Conservation (phyloP, 2,113 vertebrate species). For the Ariopsis seemanni region DNA sequence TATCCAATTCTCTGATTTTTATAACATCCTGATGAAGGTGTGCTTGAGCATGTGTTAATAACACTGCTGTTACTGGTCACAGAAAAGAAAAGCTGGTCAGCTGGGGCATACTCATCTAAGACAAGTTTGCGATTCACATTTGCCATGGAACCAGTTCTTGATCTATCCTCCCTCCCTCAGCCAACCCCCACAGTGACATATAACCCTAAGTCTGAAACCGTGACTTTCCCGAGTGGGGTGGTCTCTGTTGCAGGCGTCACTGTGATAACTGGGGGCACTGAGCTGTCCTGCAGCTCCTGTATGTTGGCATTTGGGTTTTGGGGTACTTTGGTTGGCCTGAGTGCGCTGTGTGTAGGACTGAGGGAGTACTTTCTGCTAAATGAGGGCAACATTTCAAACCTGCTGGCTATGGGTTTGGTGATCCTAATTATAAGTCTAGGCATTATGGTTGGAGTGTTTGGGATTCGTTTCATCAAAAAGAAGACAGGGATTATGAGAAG, state of each 20-base stretch:
- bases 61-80: background rate
- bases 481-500: slow-evolving; percentile 47
- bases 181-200: slow-evolving; percentile 61
- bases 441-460: slow-evolving; percentile 53
- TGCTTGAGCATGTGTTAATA: background rate
- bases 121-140: slow-evolving; percentile 17
- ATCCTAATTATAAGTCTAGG: slow-evolving; percentile 20
- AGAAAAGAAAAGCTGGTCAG: background rate
- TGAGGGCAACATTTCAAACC: slow-evolving; percentile 51
- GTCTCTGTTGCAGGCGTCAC: slow-evolving; percentile 73
- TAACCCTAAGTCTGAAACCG: slow-evolving; percentile 63
- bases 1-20: background rate
- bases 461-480: slow-evolving; percentile 58
- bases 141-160: slow-evolving; percentile 60
- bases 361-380: slow-evolving; percentile 62
- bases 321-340: slow-evolving; percentile 71
- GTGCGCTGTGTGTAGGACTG: slow-evolving; percentile 68
- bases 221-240: slow-evolving; percentile 66
- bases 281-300: slow-evolving; percentile 74
- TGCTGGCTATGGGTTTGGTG: slow-evolving; percentile 68
- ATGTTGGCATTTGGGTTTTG: slow-evolving; percentile 73
- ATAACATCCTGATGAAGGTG: background rate
- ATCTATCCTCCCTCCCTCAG: slow-evolving; percentile 55
- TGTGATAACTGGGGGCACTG: slow-evolving; percentile 71
- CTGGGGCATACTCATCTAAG: background rate